Evolutionary conservation across 2,113 vertebrate species (phyloP).

Genomic region (Piprites chloris): DNA sequence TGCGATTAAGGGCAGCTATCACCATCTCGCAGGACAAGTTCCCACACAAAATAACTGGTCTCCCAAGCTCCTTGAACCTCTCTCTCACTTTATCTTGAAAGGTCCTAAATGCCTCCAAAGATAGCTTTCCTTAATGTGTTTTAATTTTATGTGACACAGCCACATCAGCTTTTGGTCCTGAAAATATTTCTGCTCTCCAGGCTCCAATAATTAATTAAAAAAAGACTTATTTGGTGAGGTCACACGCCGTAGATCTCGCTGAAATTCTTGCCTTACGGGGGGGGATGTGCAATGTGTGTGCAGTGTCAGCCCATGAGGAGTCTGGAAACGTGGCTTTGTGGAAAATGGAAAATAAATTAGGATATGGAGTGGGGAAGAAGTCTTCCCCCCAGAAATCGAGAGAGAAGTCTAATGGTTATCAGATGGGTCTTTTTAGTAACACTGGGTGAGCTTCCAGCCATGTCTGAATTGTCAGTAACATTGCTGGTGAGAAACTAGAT

Average conservation of each 20-base stretch:
- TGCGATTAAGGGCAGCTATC: constrained; percentile 78
- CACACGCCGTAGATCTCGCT: not conserved
- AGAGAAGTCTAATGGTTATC: not conserved
- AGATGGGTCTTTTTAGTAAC: not conserved
- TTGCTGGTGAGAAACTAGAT: not conserved
- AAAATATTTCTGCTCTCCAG: constrained; percentile 29
- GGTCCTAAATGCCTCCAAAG: constrained; percentile 51
- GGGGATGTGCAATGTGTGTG: not conserved
- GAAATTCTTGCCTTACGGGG: constrained; percentile 9
- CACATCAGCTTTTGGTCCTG: constrained; percentile 36
- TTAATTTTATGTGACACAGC: constrained; percentile 32
- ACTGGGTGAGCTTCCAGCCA: not conserved
- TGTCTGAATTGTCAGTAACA: not conserved
- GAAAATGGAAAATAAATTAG: constrained; percentile 25
- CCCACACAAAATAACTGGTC: constrained; percentile 76
- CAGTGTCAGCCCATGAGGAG: not conserved
- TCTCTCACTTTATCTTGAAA: constrained; percentile 54
- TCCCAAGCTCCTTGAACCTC: constrained; percentile 55
- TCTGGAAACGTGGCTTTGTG: not conserved
- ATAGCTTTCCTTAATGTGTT: constrained; percentile 46
- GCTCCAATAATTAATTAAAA: constrained; percentile 45
- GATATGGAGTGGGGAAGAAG: not conserved
- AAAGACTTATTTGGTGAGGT: constrained; percentile 41
- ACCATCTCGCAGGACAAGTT: constrained; percentile 78
- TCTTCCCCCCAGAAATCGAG: not conserved